Base-by-base conservation (phyloP, 2,797 vertebrate species). In the Uromys caudimaculatus region DNA sequence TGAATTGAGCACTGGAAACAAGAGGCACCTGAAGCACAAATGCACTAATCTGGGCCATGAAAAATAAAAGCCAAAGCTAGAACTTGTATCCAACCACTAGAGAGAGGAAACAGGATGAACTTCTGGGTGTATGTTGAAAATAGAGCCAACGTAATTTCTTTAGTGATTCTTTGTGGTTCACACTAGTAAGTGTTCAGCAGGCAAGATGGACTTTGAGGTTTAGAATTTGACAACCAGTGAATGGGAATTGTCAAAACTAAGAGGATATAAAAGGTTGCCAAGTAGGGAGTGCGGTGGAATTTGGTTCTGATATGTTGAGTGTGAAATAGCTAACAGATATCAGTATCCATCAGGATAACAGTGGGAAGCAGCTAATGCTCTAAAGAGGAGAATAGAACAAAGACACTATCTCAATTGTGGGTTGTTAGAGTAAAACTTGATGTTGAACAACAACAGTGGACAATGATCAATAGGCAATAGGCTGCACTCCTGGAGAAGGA, bases 401-500 rank as follows among this genome's bases (percentile, higher is more conserved):
- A 93, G 13, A 9, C 14, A 24, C 17, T 29, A 4, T 13, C 35
- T 7, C 14, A 6, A 6, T 19, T 52, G 41, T 50, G 16, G 14
- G 16, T 6, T 67, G 12, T 27, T 17, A 10, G 38, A n/a, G 5
- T 12, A 8, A 94, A 35, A 38, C 3, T 17, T 5, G 0, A 3
- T 8, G 0, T 23, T 35, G 35, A 69, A 27, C 12, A 29, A 3
- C 7, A 23, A 69, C 12, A 23, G 23, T 44, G 5, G 73, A 24
- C 3, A 64, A 13, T 5, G 71, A 9, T n/a, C n/a, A n/a, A n/a
- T n/a, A n/a, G n/a, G n/a, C 27, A 64, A 13, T 4, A 0, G 1
- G 0, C 1, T 76, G 24, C 2, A 56, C 6, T 21, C 2, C 5
- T 35, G 32, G 3, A 41, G 14, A 52, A n/a, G 19, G 0, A 69